Base-by-base conservation (phyloP, 2,888 invertebrate species). In the Subacronicta megacephala region DNA sequence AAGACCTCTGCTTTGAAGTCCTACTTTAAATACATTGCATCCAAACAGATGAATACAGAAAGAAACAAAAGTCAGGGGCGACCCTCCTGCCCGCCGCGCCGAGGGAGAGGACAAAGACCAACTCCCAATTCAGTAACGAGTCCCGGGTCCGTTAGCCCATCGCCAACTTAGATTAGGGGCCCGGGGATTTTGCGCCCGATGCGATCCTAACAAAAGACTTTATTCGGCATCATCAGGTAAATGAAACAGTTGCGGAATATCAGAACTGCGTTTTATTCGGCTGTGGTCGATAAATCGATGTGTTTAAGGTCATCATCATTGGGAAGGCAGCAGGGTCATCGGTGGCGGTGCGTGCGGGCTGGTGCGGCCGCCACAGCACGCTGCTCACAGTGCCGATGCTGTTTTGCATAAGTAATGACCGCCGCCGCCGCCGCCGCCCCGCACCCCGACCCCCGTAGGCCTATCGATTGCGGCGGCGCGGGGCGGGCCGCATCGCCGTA, bases 391-490 rank as follows among this genome's bases (percentile, higher is more conserved):
- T 83, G 83, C 83, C 81, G 78, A 80, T 90, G 88, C 86, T 91
- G 90, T 93, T 92, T 93, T 93, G 92, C 93, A 93, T 94, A 93
- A 93, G 90, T 93, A 91, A 92, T 93, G 89, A 89, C 80, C 81
- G 80, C 80, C 78, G 74, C 71, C 73, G 62, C 71, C 73, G 62
- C 79, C 72, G 70, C 75, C 73, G 62, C 75, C 67, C 89, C 90
- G 68, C 77, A 85, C 87, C 69, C 86, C 95, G 95, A 94, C 93
- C 89, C 95, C 80, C 95, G 96, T 88, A 96, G 96, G 73, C 96
- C 96, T 82, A 96, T 96, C 75, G 96, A 96, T 90, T 96, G 96
- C 89, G 96, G 92, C 89, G 95, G 95, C 82, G 96, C 83, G 96
- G 93, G 90, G 92, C 91, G 91, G 90, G 91, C 92, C 90, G 90